Percentiles rank a stretch among this genome's conserved stretches.
phyloP scores from a whole-genome alignment of 2,797 vertebrate genomes.

The Potorous gilbertii region DNA sequence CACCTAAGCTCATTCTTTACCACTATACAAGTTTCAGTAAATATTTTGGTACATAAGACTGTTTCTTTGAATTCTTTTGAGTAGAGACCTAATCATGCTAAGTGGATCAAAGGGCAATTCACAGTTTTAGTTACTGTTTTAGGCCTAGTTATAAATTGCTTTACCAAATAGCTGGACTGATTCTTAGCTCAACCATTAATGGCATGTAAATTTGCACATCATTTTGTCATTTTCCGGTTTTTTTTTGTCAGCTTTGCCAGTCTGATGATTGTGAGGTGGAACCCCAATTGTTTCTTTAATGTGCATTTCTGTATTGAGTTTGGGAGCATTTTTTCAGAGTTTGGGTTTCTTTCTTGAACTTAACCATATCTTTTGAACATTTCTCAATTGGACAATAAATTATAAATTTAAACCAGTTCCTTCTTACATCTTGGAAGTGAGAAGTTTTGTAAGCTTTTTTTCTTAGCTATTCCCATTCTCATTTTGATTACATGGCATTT shows the following conservation, averaged over 20 bases:
- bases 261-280: not conserved
- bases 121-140: not conserved
- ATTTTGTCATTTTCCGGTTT: not conserved
- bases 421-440: not conserved
- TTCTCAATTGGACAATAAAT: not conserved
- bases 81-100: not conserved
- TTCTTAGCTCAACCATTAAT: too few species aligned
- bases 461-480: not conserved
- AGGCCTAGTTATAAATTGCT: not conserved
- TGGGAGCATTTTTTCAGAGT: not conserved
- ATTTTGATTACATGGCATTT: not conserved
- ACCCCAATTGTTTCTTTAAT: not conserved
- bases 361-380: not conserved
- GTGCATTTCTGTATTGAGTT: not conserved
- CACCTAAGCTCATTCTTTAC: not conserved
- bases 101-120: not conserved
- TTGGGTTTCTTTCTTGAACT: not conserved
- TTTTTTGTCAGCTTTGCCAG: not conserved
- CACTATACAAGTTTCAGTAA: not conserved
- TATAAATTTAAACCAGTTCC: not conserved
- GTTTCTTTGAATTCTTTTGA: not conserved
- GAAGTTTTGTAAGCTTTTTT: not conserved
- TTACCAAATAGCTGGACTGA: too few species aligned
- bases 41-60: not conserved
- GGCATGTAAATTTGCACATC: not conserved